phyloP scores from a whole-genome alignment of 2,888 invertebrate species.

The Leptura quadrifasciata region DNA sequence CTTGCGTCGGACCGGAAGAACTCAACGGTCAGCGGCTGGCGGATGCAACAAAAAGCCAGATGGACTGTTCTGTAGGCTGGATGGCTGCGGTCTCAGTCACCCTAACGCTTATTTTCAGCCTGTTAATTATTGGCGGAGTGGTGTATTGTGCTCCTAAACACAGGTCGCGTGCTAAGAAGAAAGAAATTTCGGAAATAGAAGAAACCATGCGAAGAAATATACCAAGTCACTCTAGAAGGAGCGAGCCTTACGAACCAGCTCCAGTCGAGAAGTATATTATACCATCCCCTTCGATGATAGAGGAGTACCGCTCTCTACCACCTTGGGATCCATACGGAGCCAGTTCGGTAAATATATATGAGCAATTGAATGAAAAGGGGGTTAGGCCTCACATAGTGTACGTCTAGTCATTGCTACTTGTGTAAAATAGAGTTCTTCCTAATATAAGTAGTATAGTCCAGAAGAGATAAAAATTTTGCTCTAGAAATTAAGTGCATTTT shows the following conservation, averaged over 20 bases:
- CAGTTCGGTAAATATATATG: constrained; percentile 67
- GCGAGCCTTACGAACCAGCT: constrained; percentile 63
- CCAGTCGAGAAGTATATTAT: constrained; percentile 68
- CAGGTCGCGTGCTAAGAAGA: constrained; percentile 61
- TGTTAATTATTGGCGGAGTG: constrained; percentile 65
- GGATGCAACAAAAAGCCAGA: constrained; percentile 79
- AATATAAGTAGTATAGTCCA: constrained; percentile 37
- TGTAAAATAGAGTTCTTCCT: constrained; percentile 49
- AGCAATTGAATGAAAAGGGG: constrained; percentile 71
- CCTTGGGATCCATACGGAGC: constrained; percentile 70
- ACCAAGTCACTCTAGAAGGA: constrained; percentile 55
- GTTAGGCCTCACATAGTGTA: constrained; percentile 75
- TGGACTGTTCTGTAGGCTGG: constrained; percentile 80
- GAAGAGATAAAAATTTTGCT: neutral
- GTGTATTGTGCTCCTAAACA: constrained; percentile 68
- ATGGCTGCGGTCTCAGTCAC: constrained; percentile 78
- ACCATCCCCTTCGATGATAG: constrained; percentile 66
- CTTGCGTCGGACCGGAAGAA: constrained; percentile 78
- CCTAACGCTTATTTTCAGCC: constrained; percentile 66
- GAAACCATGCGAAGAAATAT: constrained; percentile 56
- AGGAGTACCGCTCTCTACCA: constrained; percentile 69
- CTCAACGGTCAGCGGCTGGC: constrained; percentile 76
- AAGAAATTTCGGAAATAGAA: constrained; percentile 58
- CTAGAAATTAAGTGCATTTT: neutral
- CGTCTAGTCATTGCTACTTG: constrained; percentile 71